Evolutionary conservation across 2,113 vertebrate genomes (phyloP).

Genomic region (Myotis lucifugus): DNA sequence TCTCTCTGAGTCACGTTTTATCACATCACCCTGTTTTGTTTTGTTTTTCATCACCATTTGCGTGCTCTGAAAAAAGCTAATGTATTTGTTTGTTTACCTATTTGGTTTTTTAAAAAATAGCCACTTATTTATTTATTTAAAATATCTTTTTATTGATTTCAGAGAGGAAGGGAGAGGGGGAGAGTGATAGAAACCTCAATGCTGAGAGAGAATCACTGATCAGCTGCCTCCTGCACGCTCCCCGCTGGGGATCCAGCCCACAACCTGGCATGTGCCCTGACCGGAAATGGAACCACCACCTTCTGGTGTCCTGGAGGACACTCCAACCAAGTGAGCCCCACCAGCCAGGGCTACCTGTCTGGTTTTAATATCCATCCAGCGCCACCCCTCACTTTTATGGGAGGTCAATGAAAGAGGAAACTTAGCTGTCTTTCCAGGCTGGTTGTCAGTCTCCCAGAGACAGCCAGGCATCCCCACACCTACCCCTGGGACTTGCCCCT

Average conservation of each 20-base stretch:
- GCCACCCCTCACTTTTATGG: background rate
- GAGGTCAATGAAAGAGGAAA: background rate
- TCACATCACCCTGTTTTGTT: background rate
- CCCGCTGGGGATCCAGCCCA: background rate
- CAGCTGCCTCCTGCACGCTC: background rate
- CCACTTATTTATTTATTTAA: background rate
- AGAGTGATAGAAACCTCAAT: too few species aligned
- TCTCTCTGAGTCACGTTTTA: slow-evolving; percentile 28
- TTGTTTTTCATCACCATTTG: background rate
- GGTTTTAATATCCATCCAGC: background rate
- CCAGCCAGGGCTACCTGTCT: background rate
- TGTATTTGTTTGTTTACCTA: background rate
- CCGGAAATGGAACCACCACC: background rate
- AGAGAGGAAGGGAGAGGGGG: background rate
- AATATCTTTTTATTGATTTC: background rate
- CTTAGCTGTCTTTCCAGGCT: background rate
- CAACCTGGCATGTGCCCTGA: background rate
- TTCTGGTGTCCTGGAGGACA: background rate
- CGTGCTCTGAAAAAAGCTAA: slow-evolving; percentile 15
- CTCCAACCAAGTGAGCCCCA: background rate
- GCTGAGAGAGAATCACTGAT: background rate
- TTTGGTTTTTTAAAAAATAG: background rate
- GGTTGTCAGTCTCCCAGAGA: slow-evolving; percentile 30
- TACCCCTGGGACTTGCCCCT: background rate
- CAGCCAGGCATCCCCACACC: background rate